Evolutionary conservation across 1,140 invertebrate species (phyloP).

Genomic region (Homarus americanus): DNA sequence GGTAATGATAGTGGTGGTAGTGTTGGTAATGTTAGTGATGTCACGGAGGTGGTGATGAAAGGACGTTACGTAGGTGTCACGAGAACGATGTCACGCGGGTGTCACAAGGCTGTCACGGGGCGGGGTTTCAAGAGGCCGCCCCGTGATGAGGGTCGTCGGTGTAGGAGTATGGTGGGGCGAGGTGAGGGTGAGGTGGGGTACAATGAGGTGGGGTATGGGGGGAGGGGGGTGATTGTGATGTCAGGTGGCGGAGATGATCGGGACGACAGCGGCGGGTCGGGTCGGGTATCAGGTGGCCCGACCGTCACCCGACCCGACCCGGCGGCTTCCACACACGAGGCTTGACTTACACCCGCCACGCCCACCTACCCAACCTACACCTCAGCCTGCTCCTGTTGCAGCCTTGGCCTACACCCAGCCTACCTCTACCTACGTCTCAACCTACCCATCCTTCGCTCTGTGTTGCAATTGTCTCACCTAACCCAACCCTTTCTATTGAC

Average conservation of each 20-base stretch:
- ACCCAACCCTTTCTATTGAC: too few relatives aligned
- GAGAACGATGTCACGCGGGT: too few relatives aligned
- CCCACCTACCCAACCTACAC: neutral
- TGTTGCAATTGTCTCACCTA: too few relatives aligned
- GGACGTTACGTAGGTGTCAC: too few relatives aligned
- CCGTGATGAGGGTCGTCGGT: neutral
- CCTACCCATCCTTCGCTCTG: too few relatives aligned
- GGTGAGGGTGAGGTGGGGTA: neutral
- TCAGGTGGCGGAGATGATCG: neutral
- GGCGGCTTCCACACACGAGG: neutral
- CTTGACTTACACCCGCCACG: neutral
- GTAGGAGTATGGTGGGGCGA: neutral
- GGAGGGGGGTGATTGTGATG: constrained; percentile 46
- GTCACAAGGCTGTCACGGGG: too few relatives aligned
- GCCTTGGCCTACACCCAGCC: too few relatives aligned
- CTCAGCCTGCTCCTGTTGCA: too few relatives aligned
- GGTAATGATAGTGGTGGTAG: neutral
- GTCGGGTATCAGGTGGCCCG: constrained; percentile 8
- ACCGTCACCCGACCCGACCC: constrained; percentile 11
- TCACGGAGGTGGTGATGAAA: too few relatives aligned
- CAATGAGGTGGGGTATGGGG: too few relatives aligned
- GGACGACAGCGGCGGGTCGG: constrained; percentile 11
- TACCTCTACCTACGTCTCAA: too few relatives aligned
- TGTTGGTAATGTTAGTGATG: neutral
- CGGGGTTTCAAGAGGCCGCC: too few relatives aligned